phyloP scores from a whole-genome alignment of 2,888 invertebrate genomes.

The Cataglyphis altisquamis region DNA sequence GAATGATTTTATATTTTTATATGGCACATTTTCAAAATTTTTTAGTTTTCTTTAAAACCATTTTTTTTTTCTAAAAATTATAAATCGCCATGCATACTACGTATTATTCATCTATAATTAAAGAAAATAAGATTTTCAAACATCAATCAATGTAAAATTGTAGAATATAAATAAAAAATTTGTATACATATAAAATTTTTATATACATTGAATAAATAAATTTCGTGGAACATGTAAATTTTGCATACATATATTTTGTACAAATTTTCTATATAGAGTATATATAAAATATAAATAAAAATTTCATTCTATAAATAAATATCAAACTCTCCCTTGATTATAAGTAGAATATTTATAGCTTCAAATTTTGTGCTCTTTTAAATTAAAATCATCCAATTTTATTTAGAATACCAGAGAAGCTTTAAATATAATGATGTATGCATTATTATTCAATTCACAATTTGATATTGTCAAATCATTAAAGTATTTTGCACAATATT shows the following conservation, averaged over 20 bases:
- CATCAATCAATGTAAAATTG: not conserved
- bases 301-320: not conserved
- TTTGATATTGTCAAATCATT: not conserved
- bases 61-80: not conserved
- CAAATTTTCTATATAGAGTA: not conserved
- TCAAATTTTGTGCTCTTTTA: not conserved
- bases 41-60: not conserved
- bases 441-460: not conserved
- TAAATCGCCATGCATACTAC: not conserved
- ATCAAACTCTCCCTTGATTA: not conserved
- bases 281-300: not conserved
- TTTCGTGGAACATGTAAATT: not conserved
- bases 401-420: not conserved
- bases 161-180: not conserved
- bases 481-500: not conserved
- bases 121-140: not conserved
- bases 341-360: not conserved
- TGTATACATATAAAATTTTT: not conserved
- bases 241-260: not conserved
- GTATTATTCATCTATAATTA: not conserved
- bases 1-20: slow-evolving; percentile 4
- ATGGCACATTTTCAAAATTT: not conserved
- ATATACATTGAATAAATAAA: slow-evolving; percentile 11
- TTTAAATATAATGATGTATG: not conserved
- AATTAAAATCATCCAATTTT: slow-evolving; percentile 20